Conservation (phyloP, 2,113 vertebrate genomes). For the Grallaria varia region DNA sequence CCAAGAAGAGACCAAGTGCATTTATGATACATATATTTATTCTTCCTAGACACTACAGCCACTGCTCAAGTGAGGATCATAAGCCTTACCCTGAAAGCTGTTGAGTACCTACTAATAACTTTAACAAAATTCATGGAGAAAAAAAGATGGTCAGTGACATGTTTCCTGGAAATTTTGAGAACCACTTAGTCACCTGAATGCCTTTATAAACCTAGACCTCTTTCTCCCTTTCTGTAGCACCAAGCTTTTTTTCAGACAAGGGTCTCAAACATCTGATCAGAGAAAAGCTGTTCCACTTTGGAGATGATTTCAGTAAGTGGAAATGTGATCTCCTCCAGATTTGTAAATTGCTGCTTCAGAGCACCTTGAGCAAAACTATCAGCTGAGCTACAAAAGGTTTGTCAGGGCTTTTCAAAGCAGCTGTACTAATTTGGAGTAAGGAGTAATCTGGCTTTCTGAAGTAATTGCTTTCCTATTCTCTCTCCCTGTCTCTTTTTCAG, state of each 20-base stretch:
- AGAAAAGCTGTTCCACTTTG: not conserved
- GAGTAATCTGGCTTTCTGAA: not conserved
- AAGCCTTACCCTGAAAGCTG: not conserved
- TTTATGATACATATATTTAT: not conserved
- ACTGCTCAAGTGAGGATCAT: not conserved
- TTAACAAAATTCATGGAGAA: not conserved
- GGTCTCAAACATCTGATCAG: not conserved
- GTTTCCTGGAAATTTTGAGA: not conserved
- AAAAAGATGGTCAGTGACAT: not conserved
- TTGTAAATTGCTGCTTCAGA: not conserved
- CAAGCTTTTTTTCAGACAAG: not conserved
- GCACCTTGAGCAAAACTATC: not conserved
- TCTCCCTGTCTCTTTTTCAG: not conserved
- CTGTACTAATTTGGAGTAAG: constrained; percentile 2
- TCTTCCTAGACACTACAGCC: not conserved
- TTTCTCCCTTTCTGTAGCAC: not conserved
- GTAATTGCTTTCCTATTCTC: constrained; percentile 18
- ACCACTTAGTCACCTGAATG: not conserved
- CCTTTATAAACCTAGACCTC: not conserved
- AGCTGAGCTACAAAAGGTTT: not conserved
- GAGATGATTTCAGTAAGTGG: not conserved
- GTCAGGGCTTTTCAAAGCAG: not conserved
- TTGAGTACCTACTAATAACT: not conserved
- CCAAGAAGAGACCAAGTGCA: not conserved
- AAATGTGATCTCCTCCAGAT: not conserved